Percentiles rank a stretch among this genome's conserved stretches.
Conservation (phyloP, 2,888 invertebrate species). For the Acheta domesticus region DNA sequence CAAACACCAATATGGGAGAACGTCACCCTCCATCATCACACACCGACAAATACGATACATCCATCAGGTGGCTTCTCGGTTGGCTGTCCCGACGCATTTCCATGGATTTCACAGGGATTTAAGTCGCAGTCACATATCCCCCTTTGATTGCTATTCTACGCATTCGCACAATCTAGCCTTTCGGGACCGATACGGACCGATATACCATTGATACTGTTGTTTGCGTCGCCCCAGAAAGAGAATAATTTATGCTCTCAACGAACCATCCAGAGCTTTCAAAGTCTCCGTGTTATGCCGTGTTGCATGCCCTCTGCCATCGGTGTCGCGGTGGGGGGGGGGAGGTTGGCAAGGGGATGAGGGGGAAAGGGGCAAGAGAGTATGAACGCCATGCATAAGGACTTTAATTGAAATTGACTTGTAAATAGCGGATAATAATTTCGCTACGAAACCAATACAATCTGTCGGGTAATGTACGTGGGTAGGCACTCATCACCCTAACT, state of each 20-base stretch:
- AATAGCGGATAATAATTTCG: constrained; percentile 18
- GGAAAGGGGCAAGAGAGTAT: too few species aligned
- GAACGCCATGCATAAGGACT: neutral
- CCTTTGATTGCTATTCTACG: neutral
- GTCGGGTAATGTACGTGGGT: neutral
- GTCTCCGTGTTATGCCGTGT: too few species aligned
- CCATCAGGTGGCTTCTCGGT: too few species aligned
- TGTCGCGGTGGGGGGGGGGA: neutral
- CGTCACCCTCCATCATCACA: too few species aligned
- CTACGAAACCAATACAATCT: neutral
- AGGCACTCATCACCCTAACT: neutral
- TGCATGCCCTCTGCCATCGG: neutral
- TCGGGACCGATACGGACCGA: too few species aligned
- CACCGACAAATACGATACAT: too few species aligned
- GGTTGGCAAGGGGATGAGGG: too few species aligned
- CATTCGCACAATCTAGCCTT: neutral
- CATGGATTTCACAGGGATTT: neutral
- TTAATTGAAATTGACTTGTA: constrained; percentile 18
- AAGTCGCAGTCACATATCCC: neutral
- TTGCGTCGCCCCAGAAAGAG: neutral
- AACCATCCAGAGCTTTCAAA: neutral
- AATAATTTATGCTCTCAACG: neutral
- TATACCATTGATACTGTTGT: neutral
- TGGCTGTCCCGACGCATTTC: neutral
- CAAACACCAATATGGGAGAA: too few species aligned